Evolutionary conservation across 2,888 invertebrate genomes (phyloP).

Genomic region (Malacosoma neustria): DNA sequence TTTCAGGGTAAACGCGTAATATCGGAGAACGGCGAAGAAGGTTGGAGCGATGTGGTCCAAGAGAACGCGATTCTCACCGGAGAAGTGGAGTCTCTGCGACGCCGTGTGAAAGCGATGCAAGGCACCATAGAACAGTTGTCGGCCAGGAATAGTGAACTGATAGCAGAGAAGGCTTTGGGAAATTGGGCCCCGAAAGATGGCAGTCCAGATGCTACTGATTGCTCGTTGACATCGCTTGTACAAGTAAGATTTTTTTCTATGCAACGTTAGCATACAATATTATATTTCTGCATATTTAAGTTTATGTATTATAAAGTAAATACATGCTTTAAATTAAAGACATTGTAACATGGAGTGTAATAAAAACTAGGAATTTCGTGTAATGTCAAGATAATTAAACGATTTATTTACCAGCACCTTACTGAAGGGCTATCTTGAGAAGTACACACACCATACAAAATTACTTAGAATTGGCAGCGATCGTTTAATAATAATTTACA

Average conservation of each 20-base stretch:
- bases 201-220: slow-evolving; percentile 49
- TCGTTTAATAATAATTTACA: too few species aligned
- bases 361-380: too few species aligned
- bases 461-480: too few species aligned
- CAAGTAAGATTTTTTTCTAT: slow-evolving; percentile 64
- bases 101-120: slow-evolving; percentile 94
- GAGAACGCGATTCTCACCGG: slow-evolving; percentile 94
- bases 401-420: too few species aligned
- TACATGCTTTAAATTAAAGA: too few species aligned
- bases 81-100: slow-evolving; percentile 90
- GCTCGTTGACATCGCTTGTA: slow-evolving; percentile 54
- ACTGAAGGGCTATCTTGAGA: too few species aligned
- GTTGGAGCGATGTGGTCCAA: slow-evolving; percentile 94
- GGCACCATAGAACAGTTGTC: slow-evolving; percentile 93
- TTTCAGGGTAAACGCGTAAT: slow-evolving; percentile 89
- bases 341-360: too few species aligned
- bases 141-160: slow-evolving; percentile 85
- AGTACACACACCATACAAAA: too few species aligned
- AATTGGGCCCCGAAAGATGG: slow-evolving; percentile 73
- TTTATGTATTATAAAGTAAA: too few species aligned
- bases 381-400: too few species aligned
- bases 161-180: slow-evolving; percentile 84
- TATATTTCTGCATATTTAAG: too few species aligned
- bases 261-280: too few species aligned
- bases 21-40: slow-evolving; percentile 89